These are phyloP conservation scores for Hirundo rustica DNA, from an alignment of 2,797 vertebrate genomes.

Conservation along the genomic window DNA sequence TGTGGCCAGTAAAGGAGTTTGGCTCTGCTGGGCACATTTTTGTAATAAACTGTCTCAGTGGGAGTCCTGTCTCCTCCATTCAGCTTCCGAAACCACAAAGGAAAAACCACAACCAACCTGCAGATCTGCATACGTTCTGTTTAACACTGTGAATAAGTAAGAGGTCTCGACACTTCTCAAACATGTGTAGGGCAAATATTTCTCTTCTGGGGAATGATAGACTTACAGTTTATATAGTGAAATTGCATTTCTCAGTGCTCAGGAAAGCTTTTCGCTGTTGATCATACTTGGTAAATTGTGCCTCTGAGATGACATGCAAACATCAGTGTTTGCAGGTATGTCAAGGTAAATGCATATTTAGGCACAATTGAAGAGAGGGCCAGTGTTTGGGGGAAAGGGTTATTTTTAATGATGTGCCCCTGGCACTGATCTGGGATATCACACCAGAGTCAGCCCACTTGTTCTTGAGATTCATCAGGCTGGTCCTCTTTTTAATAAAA, in stretches of 20 bases:
- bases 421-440: not conserved
- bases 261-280: not conserved
- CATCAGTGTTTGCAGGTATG: not conserved
- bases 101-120: not conserved
- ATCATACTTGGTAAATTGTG: not conserved
- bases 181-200: not conserved
- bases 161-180: not conserved
- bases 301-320: not conserved
- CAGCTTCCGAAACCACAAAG: not conserved
- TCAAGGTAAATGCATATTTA: not conserved
- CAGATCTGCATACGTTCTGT: not conserved
- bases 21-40: not conserved
- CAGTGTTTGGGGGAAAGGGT: not conserved
- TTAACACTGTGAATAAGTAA: not conserved
- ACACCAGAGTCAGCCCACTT: not conserved
- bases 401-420: not conserved
- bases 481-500: not conserved
- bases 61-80: not conserved
- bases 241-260: not conserved
- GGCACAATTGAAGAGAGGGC: not conserved
- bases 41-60: not conserved
- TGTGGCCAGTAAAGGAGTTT: not conserved
- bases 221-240: not conserved
- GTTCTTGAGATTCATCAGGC: not conserved
- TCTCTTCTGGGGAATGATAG: not conserved